These are phyloP conservation scores for Drosophila diplacantha DNA, from an alignment of 2,888 invertebrate species.

Conservation along the genomic window DNA sequence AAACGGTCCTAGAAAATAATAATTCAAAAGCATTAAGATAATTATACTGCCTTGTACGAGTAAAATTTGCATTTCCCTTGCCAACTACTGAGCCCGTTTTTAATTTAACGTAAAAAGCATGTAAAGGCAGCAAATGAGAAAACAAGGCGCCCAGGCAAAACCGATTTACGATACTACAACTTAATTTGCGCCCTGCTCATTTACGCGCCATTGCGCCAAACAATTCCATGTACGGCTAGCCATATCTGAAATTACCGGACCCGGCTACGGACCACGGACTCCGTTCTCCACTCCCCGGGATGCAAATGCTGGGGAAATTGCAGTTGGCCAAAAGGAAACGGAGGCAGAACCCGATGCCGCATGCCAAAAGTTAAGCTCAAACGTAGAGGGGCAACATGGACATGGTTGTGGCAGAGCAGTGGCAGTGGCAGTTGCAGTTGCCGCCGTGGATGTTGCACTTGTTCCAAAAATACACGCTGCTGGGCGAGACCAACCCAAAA, in stretches of 20 bases:
- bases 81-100: slow-evolving; percentile 9
- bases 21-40: slow-evolving; percentile 7
- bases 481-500: slow-evolving; percentile 19
- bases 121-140: slow-evolving; percentile 3
- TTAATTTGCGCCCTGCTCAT: slow-evolving; percentile 44
- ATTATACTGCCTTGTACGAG: not conserved
- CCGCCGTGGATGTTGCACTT: slow-evolving; percentile 51
- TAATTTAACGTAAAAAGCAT: slow-evolving; percentile 7
- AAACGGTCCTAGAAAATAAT: not conserved
- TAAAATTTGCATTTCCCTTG: not conserved
- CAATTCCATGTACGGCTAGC: slow-evolving; percentile 31
- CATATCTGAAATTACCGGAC: slow-evolving; percentile 30
- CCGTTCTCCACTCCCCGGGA: slow-evolving; percentile 1
- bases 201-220: slow-evolving; percentile 39
- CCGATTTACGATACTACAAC: slow-evolving; percentile 44
- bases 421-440: slow-evolving; percentile 33
- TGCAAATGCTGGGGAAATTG: slow-evolving; percentile 36
- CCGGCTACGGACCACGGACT: not conserved
- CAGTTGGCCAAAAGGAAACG: slow-evolving; percentile 34
- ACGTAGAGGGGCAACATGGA: not conserved
- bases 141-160: slow-evolving; percentile 22
- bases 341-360: slow-evolving; percentile 32
- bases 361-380: slow-evolving; percentile 34
- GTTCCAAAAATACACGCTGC: slow-evolving; percentile 62
- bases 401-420: slow-evolving; percentile 20